These are phyloP conservation scores for Galerucella calmariensis DNA, from an alignment of 2,888 invertebrate genomes.

Conservation along the genomic window DNA sequence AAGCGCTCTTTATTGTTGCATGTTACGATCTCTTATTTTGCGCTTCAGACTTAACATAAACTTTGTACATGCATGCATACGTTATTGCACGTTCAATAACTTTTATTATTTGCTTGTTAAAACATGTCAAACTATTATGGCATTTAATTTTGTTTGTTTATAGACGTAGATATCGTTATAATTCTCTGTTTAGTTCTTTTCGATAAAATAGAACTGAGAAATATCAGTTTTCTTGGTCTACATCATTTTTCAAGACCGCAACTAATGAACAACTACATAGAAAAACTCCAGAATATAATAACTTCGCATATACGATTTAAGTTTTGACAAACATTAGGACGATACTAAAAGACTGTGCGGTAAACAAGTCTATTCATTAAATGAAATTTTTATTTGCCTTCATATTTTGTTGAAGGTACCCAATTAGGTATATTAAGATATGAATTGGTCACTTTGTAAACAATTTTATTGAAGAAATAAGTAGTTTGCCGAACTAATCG, in stretches of 20 bases:
- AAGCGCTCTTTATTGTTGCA: too few species aligned
- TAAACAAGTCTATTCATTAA: slow-evolving; percentile 43
- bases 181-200: too few species aligned
- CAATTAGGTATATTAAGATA: slow-evolving; percentile 28
- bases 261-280: slow-evolving; percentile 30
- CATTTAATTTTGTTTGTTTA: too few species aligned
- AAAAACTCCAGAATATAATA: slow-evolving; percentile 24
- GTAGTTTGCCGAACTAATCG: not conserved
- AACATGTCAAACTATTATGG: too few species aligned
- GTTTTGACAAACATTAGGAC: slow-evolving; percentile 33
- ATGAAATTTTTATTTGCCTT: slow-evolving; percentile 40
- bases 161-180: too few species aligned
- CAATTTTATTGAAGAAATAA: slow-evolving; percentile 9
- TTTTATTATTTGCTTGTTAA: too few species aligned
- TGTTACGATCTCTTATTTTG: too few species aligned
- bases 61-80: too few species aligned
- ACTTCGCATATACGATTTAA: slow-evolving; percentile 32
- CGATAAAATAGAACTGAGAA: not conserved
- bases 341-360: slow-evolving; percentile 29
- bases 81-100: too few species aligned
- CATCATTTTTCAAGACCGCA: slow-evolving; percentile 1
- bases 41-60: too few species aligned
- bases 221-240: slow-evolving; percentile 11
- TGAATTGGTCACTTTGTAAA: not conserved
- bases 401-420: slow-evolving; percentile 37